phyloP scores from a whole-genome alignment of 2,113 vertebrate genomes.

The Peromyscus leucopus region DNA sequence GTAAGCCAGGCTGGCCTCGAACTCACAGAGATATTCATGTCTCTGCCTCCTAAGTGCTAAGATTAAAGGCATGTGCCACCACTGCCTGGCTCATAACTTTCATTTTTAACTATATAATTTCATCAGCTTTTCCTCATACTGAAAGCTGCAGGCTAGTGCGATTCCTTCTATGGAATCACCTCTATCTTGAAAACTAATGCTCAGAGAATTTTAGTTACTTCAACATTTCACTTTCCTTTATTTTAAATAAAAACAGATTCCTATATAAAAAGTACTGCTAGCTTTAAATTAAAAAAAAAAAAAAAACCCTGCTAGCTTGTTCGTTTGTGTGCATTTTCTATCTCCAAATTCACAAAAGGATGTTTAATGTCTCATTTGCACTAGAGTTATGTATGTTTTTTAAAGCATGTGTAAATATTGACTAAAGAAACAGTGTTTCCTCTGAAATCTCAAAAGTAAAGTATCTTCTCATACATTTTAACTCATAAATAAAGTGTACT shows the following conservation, averaged over 20 bases:
- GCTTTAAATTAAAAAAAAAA: too few species aligned
- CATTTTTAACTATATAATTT: background rate
- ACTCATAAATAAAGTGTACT: background rate
- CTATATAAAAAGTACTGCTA: too few species aligned
- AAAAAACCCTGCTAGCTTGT: too few species aligned
- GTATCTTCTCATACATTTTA: background rate
- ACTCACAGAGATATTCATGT: background rate
- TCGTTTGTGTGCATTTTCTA: background rate
- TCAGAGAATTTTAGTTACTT: background rate
- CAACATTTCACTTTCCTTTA: background rate
- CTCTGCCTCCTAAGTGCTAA: too few species aligned
- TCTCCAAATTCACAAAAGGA: background rate
- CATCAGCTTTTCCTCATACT: background rate
- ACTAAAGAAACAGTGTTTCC: background rate
- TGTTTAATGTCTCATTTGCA: background rate
- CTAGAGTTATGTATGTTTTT: background rate
- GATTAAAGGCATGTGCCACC: background rate
- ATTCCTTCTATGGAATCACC: background rate
- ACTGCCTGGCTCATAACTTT: background rate
- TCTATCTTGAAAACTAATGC: background rate
- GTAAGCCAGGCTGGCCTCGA: background rate
- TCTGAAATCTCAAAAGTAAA: constrained; percentile 6
- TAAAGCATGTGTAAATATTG: background rate
- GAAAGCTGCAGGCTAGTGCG: background rate
- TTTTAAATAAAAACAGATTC: too few species aligned